Base-by-base conservation (phyloP, 2,797 vertebrate species). In the Poliocrania exsul region DNA sequence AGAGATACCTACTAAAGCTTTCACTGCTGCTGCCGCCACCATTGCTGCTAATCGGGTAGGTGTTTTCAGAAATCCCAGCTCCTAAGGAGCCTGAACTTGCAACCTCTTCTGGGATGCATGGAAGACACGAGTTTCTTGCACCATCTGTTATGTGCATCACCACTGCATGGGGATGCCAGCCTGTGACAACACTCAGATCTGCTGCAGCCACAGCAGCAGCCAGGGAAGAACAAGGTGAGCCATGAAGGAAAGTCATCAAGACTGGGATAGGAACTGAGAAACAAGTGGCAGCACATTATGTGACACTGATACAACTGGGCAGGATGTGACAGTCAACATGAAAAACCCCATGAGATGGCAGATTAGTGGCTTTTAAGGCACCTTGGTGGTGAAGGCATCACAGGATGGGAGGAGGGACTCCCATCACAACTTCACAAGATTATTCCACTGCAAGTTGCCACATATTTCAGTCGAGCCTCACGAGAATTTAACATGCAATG, bases 1-100 rank as follows among this genome's bases (percentile, higher is more conserved):
- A 62, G 72, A 81, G 44, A 65, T 92, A 92, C 51, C 70, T 88
- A 71, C 54, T 62, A 83, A 81, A 90, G 88, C 69, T 91, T 89
- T 80, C 65, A 11, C 61, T 64, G 54, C 73, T 81, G 66, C 60
- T 44, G 54, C 86, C 33, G 47, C 82, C 33, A 26, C 82, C 38
- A 60, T 17, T 31, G 71, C 60, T 90, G 49, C 18, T 84, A 53
- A 54, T 54, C 2, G 3, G n/a, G 42, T 35, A 46, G 0, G 16
- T 11, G 53, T 62, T 83, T 56, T 81, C 57, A 88, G 80, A 93
- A 91, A 81, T 26, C 54, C 62, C 50, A 57, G 54, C 70, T 86
- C 69, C 60, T 40, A 25, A 81, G 66, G 58, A 95, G 80, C 70
- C 47, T 73, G 50, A 85, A 54, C 56, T 67, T 82, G 26, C 0